Evolutionary conservation across 2,888 invertebrate genomes (phyloP), one percentile per base, ranked within the genome.

Genomic region (Sisyra nigra): DNA sequence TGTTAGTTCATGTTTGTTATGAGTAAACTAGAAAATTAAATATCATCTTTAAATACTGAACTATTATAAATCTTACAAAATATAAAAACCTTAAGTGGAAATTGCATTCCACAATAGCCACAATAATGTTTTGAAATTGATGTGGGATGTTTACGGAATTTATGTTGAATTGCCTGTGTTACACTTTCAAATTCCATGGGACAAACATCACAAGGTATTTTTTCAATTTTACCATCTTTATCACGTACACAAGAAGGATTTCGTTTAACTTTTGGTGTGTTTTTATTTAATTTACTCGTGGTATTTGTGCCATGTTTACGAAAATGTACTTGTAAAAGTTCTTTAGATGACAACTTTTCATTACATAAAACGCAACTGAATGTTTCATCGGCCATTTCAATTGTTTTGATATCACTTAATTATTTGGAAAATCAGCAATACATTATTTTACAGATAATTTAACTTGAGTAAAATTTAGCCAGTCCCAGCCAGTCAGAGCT

Each of bases 61-160:
- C 2, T 2, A 38, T 11, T 38, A 18, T n/a, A n/a, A n/a, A n/a
- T 38, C 3, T 38, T 11, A 38, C 14, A 3, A 5, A 6, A 17
- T 18, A 18, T 17, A 18, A 35, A 9, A 60, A 72, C 70, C 66
- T 75, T 75, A 55, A 79, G 62, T 8, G 77, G 76, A 56, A 78
- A 79, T 42, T 76, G 71, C 65, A 74, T 76, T 7, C 78, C 78
- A 56, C 79, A 79, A 62, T 71, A 71, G 18, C 71, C 68, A 47
- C 78, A 79, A 56, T 73, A 77, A 57, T 75, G 69, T 55, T 76
- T 77, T 15, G 69, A 65, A 37, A 69, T 69, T 53, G 71, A 71
- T 47, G 72, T 68, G 2, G 73, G 74, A 62, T 79, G 78, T 48
- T 71, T 65, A 53, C 71, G 72, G 55, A 74, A 76, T 57, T 75